Evolutionary conservation across 2,113 vertebrate species (phyloP), one percentile per base, ranked within the genome.

Genomic region (Mellivora capensis): DNA sequence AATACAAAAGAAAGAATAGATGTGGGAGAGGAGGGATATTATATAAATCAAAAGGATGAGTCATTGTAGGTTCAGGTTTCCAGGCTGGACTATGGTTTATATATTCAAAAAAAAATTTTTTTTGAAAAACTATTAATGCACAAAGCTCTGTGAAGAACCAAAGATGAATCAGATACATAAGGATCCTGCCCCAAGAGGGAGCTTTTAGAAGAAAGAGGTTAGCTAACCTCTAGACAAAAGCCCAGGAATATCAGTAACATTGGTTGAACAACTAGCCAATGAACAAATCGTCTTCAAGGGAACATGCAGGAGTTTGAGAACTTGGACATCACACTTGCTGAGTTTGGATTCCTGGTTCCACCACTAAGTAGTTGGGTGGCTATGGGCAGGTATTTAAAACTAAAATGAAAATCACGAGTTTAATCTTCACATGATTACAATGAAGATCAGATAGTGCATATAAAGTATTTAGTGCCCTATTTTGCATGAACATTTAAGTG

Each of bases 1-100:
- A 83, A 64, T 42, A 93, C 6, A 74, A 83, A 84, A 90, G 84
- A 93, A 95, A 64, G 57, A 67, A 96, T 86, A 96, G 42, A 49
- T 21, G 69, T 72, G 21, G 84, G 74, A 80, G 54, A n/a, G 7
- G 14, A 96, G 59, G 77, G 74, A 47, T 39, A 93, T 83, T 91
- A 84, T 59, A 96, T 97, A 96, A 97, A 96, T 52, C 74, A 81
- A 89, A 80, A 91, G 25, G 49, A 29, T 96, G 92, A 97, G 72
- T 96, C 87, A 97, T 44, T 31, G 20, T 20, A 39, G 14, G 15
- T 62, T 17, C 39, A 90, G 90, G 62, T 88, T 84, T 81, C 59
- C 67, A 34, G 25, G 80, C 31, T 77, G 94, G 62, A 67, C 54
- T 23, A 57, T 71, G 49, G 49, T 21, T 87, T 92, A 79, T 34